Evolutionary conservation across 35 echinoderm and acorn worm species (phyloP).

Genomic region (Stichopus chloronotus): DNA sequence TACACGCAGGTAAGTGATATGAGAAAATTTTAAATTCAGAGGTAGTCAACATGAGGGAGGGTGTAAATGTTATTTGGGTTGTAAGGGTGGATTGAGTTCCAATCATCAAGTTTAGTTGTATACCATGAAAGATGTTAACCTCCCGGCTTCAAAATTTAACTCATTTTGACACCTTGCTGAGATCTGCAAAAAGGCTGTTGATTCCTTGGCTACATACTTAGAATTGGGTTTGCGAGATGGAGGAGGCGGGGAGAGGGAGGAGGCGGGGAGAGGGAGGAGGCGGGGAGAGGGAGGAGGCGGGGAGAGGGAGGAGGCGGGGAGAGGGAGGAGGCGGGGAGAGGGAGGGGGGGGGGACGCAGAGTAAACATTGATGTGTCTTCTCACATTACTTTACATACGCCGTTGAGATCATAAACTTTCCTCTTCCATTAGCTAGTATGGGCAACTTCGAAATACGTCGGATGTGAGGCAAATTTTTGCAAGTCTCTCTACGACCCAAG

Average conservation of each 20-base stretch:
- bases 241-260: too few species aligned
- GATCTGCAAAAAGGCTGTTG: too few species aligned
- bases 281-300: not conserved
- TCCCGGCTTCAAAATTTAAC: too few species aligned
- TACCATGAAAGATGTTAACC: too few species aligned
- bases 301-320: not conserved
- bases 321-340: not conserved
- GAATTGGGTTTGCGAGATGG: not conserved
- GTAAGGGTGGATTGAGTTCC: too few species aligned
- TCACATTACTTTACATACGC: not conserved
- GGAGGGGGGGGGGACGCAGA: not conserved
- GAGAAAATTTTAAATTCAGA: not conserved
- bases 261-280: not conserved
- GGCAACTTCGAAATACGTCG: conserved; percentile 80
- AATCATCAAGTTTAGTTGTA: too few species aligned
- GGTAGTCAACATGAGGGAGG: too few species aligned
- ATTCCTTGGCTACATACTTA: not conserved
- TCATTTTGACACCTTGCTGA: too few species aligned
- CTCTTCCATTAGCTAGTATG: conserved; percentile 73
- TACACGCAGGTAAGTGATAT: conserved; percentile 80
- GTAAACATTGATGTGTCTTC: not conserved
- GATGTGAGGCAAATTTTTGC: conserved; percentile 81
- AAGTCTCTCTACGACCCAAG: conserved; percentile 67
- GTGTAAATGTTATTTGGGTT: too few species aligned
- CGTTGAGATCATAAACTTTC: conserved; percentile 7